Evolutionary conservation across 2,888 invertebrate genomes (phyloP), one percentile per base, ranked within the genome.

Genomic region (Monoplex corrugatus): DNA sequence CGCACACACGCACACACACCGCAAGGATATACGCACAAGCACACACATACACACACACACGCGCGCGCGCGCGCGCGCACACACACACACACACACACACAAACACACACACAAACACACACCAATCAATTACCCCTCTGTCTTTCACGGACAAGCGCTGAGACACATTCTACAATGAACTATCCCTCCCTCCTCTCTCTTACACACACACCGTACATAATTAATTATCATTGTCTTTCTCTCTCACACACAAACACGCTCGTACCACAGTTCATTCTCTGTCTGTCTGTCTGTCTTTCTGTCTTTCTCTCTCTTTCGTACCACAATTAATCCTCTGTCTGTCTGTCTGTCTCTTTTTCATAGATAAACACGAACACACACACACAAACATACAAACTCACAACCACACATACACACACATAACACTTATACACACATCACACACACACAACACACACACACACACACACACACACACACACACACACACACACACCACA

Each of bases 31-130:
- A n/a, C 68, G n/a, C 68, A 28, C 68, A 68, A 19, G 28, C 68
- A 68, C 68, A 68, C 68, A 68, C 68, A 68, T n/a, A 35, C 75
- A 35, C 75, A 38, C 82, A 40, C 43, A n/a, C 82, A 40, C 82
- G 5, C 83, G n/a, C 32, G 43, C 50, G 35, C 84, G 35, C 84
- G 10, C 84, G 19, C 50, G 19, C 84, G 35, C 45, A 3, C 43
- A 44, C 44, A 19, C 50, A 35, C 35, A 32, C 50, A 57, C 57
- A 19, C 45, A 84, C 50, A 19, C 84, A 45, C 50, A 16, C 40
- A 84, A 0, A n/a, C 32, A 32, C 40, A 43, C 28, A 23, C 28
- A 28, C 28, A 28, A 19, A 23, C 5, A 68, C 50, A 50, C 50
- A 50, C 50, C 8, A 8, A 50, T 50, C 10, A 50, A 50, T 16